Evolutionary conservation across 2,113 vertebrate genomes (phyloP).

Genomic region (Petaurus breviceps): DNA sequence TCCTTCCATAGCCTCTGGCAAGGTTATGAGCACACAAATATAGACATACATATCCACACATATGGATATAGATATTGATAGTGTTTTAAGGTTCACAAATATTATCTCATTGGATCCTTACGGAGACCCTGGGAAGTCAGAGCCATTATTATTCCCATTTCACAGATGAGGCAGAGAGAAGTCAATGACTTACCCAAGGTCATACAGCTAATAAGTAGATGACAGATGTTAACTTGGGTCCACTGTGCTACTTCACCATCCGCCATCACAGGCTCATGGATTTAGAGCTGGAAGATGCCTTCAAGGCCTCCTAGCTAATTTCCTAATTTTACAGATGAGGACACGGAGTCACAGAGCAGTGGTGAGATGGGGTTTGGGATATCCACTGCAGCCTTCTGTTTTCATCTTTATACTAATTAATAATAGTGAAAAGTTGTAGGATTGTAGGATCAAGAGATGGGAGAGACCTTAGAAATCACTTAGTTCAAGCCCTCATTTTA

Average conservation of each 20-base stretch:
- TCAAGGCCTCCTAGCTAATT: not conserved
- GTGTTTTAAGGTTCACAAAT: not conserved
- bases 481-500: not conserved
- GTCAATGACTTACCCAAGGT: not conserved
- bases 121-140: not conserved
- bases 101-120: not conserved
- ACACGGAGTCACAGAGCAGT: conserved; percentile 34
- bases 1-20: not conserved
- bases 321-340: not conserved
- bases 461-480: not conserved
- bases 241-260: not conserved
- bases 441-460: not conserved
- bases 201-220: not conserved
- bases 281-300: not conserved
- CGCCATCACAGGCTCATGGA: not conserved
- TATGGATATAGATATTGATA: not conserved
- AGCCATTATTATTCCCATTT: not conserved
- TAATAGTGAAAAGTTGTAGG: conserved; percentile 18
- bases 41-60: not conserved
- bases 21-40: not conserved
- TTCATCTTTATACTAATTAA: conserved; percentile 53
- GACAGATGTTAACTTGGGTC: not conserved
- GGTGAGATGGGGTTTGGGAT: conserved; percentile 26
- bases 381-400: conserved; percentile 49
- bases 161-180: not conserved